Evolutionary conservation across 1,140 invertebrate species (phyloP), one percentile per base, ranked within the genome.

Genomic region (Anoplolepis gracilipes): DNA sequence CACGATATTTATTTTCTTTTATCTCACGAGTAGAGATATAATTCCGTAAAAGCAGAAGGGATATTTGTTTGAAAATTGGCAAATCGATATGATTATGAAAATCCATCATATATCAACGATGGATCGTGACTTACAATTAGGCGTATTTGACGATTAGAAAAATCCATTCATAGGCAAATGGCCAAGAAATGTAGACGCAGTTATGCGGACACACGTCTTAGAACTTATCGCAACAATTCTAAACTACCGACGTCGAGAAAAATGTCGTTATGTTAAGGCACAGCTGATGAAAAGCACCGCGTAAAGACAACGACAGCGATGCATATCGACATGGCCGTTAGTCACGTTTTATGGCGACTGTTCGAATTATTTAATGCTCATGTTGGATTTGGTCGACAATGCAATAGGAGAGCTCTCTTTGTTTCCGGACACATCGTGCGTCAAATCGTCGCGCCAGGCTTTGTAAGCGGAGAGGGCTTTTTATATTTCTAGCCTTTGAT

Each of bases 171-270:
- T 82, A 89, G 92, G 92, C 92, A 92, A 2, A 49, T 69, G 39
- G 91, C 92, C 92, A 93, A 93, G 86, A 90, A 93, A 93, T 93
- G 90, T 75, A 93, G 89, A 92, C 87, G 78, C 79, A 77, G 67
- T 92, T 89, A 90, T 86, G 59, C 77, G 88, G 64, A 84, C 79
- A 82, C 42, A 67, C 57, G 36, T 84, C 16, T 49, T 85, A 49
- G 42, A 84, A 86, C 42, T 90, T 88, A 91, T 91, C 90, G 81
- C 85, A 91, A 92, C 88, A 85, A 85, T 88, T 77, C 85, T 69
- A 85, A 90, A 87, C 59, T 64, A 67, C 39, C 30, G 36, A 6
- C 36, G 78, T 42, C n/a, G 5, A 65, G 42, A 82, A 76, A 88
- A 59, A 79, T 59, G 70, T 30, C 75, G 55, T 57, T 13, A 25